These are phyloP conservation scores for Andrena minutula DNA, from an alignment of 2,888 invertebrate species.

Conservation along the genomic window DNA sequence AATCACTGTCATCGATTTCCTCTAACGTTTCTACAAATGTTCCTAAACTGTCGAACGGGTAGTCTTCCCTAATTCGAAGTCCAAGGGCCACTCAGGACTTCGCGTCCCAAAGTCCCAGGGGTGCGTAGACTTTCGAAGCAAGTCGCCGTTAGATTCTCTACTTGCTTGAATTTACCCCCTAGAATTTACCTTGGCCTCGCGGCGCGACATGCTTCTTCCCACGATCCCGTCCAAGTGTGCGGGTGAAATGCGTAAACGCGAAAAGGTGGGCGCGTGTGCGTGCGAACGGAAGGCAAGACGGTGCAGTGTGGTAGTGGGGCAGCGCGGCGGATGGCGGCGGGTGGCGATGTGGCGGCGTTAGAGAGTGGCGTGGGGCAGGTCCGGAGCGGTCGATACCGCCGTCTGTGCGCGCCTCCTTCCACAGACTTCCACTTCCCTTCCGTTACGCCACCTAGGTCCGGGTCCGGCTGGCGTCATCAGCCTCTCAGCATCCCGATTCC, in stretches of 20 bases:
- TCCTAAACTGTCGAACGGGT: no score
- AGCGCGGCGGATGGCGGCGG: slow-evolving; percentile 66
- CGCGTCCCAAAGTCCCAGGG: no score
- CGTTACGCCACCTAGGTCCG: slow-evolving; percentile 82
- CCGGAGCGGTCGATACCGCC: slow-evolving; percentile 88
- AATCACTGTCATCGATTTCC: no score
- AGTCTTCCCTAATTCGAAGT: no score
- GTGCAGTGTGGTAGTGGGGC: slow-evolving; percentile 75
- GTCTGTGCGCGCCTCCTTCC: slow-evolving; percentile 86
- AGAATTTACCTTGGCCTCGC: not conserved
- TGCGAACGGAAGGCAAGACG: slow-evolving; percentile 66
- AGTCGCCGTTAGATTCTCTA: no score
- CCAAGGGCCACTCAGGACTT: no score
- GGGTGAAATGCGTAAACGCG: slow-evolving; percentile 27
- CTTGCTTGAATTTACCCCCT: not conserved
- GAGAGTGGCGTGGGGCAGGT: slow-evolving; percentile 85
- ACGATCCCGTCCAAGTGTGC: not conserved
- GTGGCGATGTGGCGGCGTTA: slow-evolving; percentile 72
- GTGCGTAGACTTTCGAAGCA: no score
- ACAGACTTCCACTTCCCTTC: slow-evolving; percentile 81
- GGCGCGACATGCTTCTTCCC: not conserved
- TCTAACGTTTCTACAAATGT: no score
- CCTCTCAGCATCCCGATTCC: slow-evolving; percentile 67
- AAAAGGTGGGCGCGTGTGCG: slow-evolving; percentile 21
- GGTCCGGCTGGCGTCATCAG: slow-evolving; percentile 80